Percentiles rank a stretch among this genome's conserved stretches.
phyloP scores from a whole-genome alignment of 2,888 invertebrate genomes.

The Leptinotarsa peninsularis region DNA sequence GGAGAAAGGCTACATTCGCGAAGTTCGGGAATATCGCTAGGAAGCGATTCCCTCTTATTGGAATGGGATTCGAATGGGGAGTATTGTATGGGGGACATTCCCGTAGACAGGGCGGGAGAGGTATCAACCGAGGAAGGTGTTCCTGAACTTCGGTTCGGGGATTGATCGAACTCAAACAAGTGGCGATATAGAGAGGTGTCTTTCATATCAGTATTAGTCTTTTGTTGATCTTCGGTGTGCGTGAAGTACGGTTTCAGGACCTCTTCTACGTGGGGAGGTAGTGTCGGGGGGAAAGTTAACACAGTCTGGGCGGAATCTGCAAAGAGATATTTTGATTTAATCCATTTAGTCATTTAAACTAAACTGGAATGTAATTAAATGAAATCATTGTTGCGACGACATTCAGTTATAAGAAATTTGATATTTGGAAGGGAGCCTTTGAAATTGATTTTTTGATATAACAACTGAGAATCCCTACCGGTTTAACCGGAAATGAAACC shows the following conservation, averaged over 20 bases:
- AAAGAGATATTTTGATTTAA: background rate
- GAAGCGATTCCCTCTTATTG: constrained; percentile 38
- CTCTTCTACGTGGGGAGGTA: constrained; percentile 74
- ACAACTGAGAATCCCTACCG: too few species aligned
- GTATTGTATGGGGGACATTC: constrained; percentile 55
- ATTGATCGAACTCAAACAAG: constrained; percentile 59
- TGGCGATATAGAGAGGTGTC: constrained; percentile 58
- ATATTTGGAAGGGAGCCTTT: too few species aligned
- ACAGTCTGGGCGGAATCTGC: constrained; percentile 76
- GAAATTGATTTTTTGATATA: too few species aligned
- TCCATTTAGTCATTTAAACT: too few species aligned
- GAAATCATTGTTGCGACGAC: too few species aligned
- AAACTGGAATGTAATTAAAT: too few species aligned
- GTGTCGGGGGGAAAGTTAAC: constrained; percentile 73
- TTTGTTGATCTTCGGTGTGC: constrained; percentile 66
- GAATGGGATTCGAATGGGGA: constrained; percentile 48
- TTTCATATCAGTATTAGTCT: constrained; percentile 41
- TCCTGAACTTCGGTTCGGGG: constrained; percentile 23
- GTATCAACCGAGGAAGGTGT: constrained; percentile 39
- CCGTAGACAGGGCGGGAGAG: constrained; percentile 55
- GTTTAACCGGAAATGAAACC: too few species aligned
- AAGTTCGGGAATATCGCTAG: constrained; percentile 49
- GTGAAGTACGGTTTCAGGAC: constrained; percentile 74
- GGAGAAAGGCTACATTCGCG: constrained; percentile 58
- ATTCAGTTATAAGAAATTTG: too few species aligned